A percentile compares a stretch with the other conserved stretches of the same genome.
Evolutionary conservation across 1,140 invertebrate species (phyloP).

Genomic region (Lucilia cuprina): DNA sequence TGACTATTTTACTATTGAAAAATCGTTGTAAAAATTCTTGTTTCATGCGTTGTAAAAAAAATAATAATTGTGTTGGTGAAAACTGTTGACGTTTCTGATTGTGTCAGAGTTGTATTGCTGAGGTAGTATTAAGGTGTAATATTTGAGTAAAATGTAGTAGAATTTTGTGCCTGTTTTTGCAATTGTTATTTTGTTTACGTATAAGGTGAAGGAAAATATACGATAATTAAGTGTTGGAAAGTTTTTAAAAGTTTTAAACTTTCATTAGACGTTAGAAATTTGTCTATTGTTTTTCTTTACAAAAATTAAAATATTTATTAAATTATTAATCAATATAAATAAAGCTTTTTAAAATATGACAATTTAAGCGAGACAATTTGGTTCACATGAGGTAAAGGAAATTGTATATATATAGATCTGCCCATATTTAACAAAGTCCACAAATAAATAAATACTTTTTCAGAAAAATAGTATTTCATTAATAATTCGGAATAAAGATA

Average conservation of each 20-base stretch:
- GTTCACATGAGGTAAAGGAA: too few species aligned
- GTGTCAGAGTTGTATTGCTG: not conserved
- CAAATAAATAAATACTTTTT: too few species aligned
- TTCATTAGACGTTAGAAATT: not conserved
- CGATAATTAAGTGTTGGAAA: not conserved
- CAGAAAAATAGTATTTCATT: too few species aligned
- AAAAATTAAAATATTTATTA: too few species aligned
- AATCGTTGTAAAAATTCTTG: slow-evolving; percentile 35
- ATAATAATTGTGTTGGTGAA: slow-evolving; percentile 35
- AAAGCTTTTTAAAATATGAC: too few species aligned
- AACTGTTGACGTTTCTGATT: slow-evolving; percentile 36
- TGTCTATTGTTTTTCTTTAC: too few species aligned
- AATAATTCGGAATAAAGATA: too few species aligned
- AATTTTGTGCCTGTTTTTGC: not conserved
- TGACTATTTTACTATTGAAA: not conserved
- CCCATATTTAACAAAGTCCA: too few species aligned
- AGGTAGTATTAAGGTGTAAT: slow-evolving; percentile 6
- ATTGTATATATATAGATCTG: too few species aligned
- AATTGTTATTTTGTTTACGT: not conserved
- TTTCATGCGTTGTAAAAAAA: slow-evolving; percentile 31
- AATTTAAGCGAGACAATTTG: too few species aligned
- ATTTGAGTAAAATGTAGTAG: not conserved
- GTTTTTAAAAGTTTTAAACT: not conserved
- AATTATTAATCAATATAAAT: too few species aligned
- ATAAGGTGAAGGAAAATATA: not conserved